Conservation (phyloP, 2,888 invertebrate species). For the Taphrorychus bicolor region DNA sequence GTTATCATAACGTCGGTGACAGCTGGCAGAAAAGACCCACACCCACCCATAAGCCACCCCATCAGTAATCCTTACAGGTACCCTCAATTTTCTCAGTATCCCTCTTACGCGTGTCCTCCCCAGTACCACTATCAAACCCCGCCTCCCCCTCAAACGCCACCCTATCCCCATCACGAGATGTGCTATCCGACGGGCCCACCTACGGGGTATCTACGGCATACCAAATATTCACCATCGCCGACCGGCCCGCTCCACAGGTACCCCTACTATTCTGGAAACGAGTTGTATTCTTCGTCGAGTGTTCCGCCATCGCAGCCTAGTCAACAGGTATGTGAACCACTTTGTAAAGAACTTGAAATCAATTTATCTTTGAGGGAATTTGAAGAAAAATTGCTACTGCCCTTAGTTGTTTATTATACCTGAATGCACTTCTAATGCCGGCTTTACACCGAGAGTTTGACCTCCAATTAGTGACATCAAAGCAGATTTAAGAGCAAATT, state of each 20-base stretch:
- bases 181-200: constrained; percentile 58
- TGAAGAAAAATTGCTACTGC: no score
- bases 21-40: constrained; percentile 54
- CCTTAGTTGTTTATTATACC: no score
- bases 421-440: no score
- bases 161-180: constrained; percentile 58
- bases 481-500: no score
- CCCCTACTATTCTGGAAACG: constrained; percentile 32
- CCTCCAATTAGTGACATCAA: no score
- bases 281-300: constrained; percentile 60
- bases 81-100: constrained; percentile 56
- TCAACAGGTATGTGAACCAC: constrained; percentile 51
- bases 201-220: constrained; percentile 28
- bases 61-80: constrained; percentile 60
- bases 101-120: constrained; percentile 50
- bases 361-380: no score
- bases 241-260: constrained; percentile 28
- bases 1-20: constrained; percentile 60
- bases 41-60: constrained; percentile 57
- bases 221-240: constrained; percentile 29
- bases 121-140: constrained; percentile 63
- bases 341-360: no score
- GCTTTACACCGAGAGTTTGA: no score
- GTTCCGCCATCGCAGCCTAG: constrained; percentile 52
- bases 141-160: constrained; percentile 59